Percentiles rank a stretch among this genome's conserved stretches.
phyloP scores from a whole-genome alignment of 2,888 invertebrate species.

The Spodoptera littoralis region DNA sequence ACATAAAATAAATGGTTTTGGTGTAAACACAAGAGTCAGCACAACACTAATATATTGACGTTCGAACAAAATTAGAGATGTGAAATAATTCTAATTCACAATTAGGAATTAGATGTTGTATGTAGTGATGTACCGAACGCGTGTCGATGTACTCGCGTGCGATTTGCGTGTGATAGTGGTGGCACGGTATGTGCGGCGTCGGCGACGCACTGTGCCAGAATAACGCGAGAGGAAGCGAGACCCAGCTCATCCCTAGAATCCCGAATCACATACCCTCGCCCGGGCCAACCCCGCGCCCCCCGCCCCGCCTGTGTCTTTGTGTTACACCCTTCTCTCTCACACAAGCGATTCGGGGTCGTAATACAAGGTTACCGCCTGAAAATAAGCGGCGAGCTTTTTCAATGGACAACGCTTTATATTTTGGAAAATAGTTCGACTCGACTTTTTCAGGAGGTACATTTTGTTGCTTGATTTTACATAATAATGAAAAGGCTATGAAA shows the following conservation, averaged over 20 bases:
- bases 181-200: conserved; percentile 77
- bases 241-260: conserved; percentile 89
- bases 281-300: conserved; percentile 76
- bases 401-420: conserved; percentile 59
- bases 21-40: conserved; percentile 38
- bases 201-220: conserved; percentile 84
- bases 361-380: conserved; percentile 80
- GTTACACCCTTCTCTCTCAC: conserved; percentile 86
- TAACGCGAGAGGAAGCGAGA: conserved; percentile 87
- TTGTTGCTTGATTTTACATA: conserved; percentile 4
- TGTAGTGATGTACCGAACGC: conserved; percentile 62
- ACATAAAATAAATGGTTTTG: not conserved
- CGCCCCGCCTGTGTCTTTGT: conserved; percentile 80
- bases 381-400: conserved; percentile 68
- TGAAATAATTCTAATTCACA: conserved; percentile 54
- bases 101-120: conserved; percentile 48
- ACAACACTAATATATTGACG: conserved; percentile 32
- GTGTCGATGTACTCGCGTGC: conserved; percentile 56
- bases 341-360: conserved; percentile 73
- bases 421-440: conserved; percentile 44
- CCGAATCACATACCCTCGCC: conserved; percentile 87
- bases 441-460: conserved; percentile 24
- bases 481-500: conserved; percentile 1
- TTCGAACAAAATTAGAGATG: conserved; percentile 4
- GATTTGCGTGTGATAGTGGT: conserved; percentile 67